Base-by-base conservation (phyloP, 2,113 vertebrate species). In the Nematolebias whitei region DNA sequence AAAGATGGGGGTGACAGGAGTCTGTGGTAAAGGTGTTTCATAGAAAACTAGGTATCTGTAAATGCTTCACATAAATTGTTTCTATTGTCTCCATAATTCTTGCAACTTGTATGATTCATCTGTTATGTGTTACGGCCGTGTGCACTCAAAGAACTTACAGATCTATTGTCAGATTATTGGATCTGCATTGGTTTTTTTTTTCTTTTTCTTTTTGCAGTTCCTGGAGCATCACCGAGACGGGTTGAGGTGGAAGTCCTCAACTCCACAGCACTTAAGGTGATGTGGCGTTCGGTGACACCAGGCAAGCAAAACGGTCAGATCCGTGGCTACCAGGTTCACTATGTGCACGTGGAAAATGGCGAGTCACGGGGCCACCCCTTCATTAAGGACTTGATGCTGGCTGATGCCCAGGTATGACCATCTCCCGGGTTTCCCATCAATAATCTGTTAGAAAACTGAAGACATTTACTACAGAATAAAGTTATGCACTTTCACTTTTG, bases 281-380 rank as follows among this genome's bases (percentile, higher is more conserved):
- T 95, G 90, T 99, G 98, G 97, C 96, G 96, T 68, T 98, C 98
- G 0, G 92, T 96, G 48, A 84, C 91, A 49, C 95, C 93, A 22
- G 96, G 93, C 87, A 94, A 94, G 65, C 98, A 99, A 78, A 95
- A 99, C 2, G 97, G 97, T 52, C 96, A 98, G 90, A 98, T 99
- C 75, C 96, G 97, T 7, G 97, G 98, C 80, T 99, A 99, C 93
- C 98, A 99, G 89, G 97, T 99, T 72, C 98, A 99, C 90, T 98
- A 96, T 0, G 96, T 96, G 0, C 95, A 94, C 23, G 96, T 98
- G 90, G 96, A 97, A 87, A 96, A 96, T 4, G 95, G 96, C 16
- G 96, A 99, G 92, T 96, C 97, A 39, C 92, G 93, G 38, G 97
- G 97, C 66, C 92, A 94, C 71, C 96, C 97, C 71, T 95, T 94